Percentiles rank a stretch among this genome's conserved stretches.
These are phyloP conservation scores for Atethmia centrago DNA, from an alignment of 2,888 invertebrate genomes.

Conservation along the genomic window DNA sequence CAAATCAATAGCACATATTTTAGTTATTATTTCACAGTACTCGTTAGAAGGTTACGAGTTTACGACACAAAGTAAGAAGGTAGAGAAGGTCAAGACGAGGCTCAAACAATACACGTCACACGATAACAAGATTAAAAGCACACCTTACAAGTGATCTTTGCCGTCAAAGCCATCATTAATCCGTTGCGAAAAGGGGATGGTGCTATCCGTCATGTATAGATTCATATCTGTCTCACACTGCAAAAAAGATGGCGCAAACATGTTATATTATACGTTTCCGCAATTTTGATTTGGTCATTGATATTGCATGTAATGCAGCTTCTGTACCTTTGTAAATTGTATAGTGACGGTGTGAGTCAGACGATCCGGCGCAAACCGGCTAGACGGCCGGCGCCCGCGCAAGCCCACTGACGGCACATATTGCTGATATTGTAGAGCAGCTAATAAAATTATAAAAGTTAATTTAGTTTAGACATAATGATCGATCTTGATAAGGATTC, in stretches of 20 bases:
- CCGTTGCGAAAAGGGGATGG: not conserved
- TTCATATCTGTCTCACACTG: not conserved
- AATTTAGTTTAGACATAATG: conserved; percentile 19
- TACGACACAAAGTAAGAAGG: conserved; percentile 10
- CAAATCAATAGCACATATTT: conserved; percentile 52
- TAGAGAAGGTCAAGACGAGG: conserved; percentile 16
- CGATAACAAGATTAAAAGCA: not conserved
- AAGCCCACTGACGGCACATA: conserved; percentile 53
- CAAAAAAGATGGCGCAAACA: not conserved
- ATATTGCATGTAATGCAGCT: conserved; percentile 12
- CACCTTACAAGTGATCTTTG: not conserved
- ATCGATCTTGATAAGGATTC: conserved; percentile 22
- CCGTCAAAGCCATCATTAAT: not conserved
- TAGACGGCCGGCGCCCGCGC: conserved; percentile 77
- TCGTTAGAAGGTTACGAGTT: conserved; percentile 51
- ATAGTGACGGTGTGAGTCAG: conserved; percentile 73
- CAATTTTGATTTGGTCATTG: not conserved
- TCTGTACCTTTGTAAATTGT: conserved; percentile 15
- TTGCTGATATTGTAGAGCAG: conserved; percentile 48
- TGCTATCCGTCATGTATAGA: too few species aligned
- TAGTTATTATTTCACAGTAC: conserved; percentile 43
- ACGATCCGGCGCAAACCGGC: conserved; percentile 76
- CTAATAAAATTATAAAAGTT: conserved; percentile 55
- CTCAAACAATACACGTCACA: not conserved
- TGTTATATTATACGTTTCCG: not conserved